Evolutionary conservation across 2,888 invertebrate species (phyloP).

Genomic region (Calliphora vomitoria): DNA sequence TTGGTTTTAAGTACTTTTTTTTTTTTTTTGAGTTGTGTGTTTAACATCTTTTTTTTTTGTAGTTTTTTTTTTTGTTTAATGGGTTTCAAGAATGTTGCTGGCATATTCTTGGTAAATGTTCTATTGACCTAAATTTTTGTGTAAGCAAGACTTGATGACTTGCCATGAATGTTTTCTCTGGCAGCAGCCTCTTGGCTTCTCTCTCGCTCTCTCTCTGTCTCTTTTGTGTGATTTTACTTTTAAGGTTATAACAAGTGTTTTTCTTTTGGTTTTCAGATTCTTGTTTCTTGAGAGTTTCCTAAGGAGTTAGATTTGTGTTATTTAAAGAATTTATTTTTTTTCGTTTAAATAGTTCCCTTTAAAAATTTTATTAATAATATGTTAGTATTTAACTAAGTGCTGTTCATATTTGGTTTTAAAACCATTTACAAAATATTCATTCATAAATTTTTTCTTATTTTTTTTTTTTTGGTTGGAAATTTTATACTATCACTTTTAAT

Average conservation of each 20-base stretch:
- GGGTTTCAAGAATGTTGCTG: neutral
- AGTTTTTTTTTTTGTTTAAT: neutral
- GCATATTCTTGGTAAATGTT: conserved; percentile 47
- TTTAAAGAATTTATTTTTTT: too few relatives aligned
- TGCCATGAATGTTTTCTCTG: neutral
- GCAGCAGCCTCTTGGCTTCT: neutral
- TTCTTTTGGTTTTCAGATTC: neutral
- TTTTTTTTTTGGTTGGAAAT: conserved; percentile 28
- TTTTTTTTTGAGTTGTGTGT: conserved; percentile 10
- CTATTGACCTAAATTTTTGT: conserved; percentile 61
- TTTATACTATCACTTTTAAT: conserved; percentile 51
- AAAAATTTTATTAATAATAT: too few relatives aligned
- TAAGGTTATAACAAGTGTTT: conserved; percentile 39
- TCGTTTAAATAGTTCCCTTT: too few relatives aligned
- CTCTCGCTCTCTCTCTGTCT: neutral
- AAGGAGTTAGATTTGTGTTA: too few relatives aligned
- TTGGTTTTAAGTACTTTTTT: too few relatives aligned
- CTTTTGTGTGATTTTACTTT: neutral
- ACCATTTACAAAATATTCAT: conserved; percentile 29
- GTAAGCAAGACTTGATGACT: conserved; percentile 7
- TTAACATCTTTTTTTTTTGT: conserved; percentile 11
- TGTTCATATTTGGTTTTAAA: neutral
- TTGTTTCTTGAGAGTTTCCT: too few relatives aligned
- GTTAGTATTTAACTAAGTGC: too few relatives aligned
- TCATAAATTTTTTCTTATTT: conserved; percentile 44